phyloP scores from a whole-genome alignment of 1,140 invertebrate species.

The Branchinecta lindahli region DNA sequence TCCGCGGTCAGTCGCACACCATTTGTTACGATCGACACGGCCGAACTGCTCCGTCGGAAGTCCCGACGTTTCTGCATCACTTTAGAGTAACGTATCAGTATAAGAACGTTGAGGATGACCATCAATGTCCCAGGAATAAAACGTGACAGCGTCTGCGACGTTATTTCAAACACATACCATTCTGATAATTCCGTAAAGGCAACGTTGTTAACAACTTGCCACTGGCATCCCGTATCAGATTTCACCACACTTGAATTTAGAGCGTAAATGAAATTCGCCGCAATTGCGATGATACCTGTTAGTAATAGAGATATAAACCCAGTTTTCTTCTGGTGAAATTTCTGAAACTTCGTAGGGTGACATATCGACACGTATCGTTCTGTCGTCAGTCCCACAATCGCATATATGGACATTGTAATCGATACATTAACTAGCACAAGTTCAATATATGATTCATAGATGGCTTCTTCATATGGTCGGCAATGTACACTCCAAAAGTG shows the following conservation, averaged over 20 bases:
- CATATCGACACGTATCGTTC: conserved; percentile 17
- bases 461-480: background rate
- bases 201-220: background rate
- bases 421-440: conserved; percentile 11
- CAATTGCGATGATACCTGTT: conserved; percentile 10
- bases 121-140: conserved; percentile 14
- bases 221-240: background rate
- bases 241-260: background rate
- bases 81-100: conserved; percentile 7
- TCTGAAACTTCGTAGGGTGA: conserved; percentile 13
- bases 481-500: background rate
- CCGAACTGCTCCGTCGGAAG: background rate
- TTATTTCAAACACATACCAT: conserved; percentile 12
- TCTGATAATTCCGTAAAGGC: background rate
- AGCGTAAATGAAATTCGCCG: conserved; percentile 6
- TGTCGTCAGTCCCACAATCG: conserved; percentile 15
- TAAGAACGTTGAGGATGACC: conserved; percentile 11
- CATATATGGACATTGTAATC: conserved; percentile 18
- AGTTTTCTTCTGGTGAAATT: conserved; percentile 11
- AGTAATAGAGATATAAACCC: conserved; percentile 12
- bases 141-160: conserved; percentile 9
- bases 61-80: conserved; percentile 11
- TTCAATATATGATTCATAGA: conserved; percentile 17
- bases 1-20: background rate
- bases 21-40: background rate